Base-by-base conservation (phyloP, 2,113 vertebrate species). In the Labeo rohita region DNA sequence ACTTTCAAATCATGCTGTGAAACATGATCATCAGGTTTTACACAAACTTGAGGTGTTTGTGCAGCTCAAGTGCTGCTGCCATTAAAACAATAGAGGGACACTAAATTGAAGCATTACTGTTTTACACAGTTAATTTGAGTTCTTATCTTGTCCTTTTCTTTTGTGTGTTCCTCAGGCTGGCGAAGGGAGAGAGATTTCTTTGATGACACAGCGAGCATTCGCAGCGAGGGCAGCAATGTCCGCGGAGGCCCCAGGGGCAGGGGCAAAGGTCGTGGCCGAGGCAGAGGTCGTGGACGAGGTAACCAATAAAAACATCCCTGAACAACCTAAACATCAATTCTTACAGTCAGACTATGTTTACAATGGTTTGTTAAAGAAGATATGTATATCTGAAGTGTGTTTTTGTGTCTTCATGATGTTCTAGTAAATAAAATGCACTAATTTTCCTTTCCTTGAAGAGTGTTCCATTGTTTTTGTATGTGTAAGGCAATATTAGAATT, bases 191-290 rank as follows among this genome's bases (percentile, higher is more conserved):
- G 95, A 63, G 96, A 98, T 8, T 96, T 97, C 50, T 93, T 93
- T 0, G 96, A 97, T 16, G 98, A 99, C 56, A 87, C 94, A 6
- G 88, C 94, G 88, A 96, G 96, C 8, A 89, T 96, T 83, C 95
- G 96, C 86, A 97, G 96, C 0, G 98, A 99, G 34, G 88, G 96
- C 36, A 96, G 94, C 1, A 87, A 88, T 84, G 90, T 94, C 65
- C 95, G 96, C 7, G 96, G 96, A 68, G 94, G 96, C 80, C 93
- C 96, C 28, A 89, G 97, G 89, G 94, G 96, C 0, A 74, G 97
- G 78, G 96, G 97, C 80, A 95, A 96, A 89, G 97, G 96, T 50
- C 95, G 97, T 56, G 97, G 97, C 54, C 95, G 97, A 49, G 96
- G 97, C 63, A 94, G 96, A 95, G 97, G 96, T 90, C 96, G 96